These are phyloP conservation scores for Cygnus atratus DNA, from an alignment of 2,113 vertebrate species.

Conservation along the genomic window DNA sequence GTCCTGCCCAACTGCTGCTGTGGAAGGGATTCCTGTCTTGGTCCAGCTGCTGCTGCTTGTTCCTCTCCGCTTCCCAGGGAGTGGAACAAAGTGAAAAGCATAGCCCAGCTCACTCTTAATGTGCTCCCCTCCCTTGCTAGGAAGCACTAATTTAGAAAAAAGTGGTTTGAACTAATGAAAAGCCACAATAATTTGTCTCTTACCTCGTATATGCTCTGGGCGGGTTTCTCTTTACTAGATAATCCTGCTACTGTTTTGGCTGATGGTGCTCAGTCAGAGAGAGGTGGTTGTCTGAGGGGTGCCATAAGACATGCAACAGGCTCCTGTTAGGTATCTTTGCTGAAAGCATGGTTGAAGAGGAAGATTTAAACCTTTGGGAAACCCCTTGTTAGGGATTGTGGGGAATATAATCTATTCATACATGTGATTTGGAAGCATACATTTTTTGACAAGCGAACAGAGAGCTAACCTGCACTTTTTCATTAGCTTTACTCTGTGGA, in stretches of 20 bases:
- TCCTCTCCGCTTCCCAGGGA: neutral
- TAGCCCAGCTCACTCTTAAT: rapidly evolving
- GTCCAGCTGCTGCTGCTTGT: rapidly evolving
- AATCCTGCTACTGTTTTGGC: neutral
- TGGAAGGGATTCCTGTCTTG: rapidly evolving
- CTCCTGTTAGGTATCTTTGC: neutral
- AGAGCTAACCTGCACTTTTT: neutral
- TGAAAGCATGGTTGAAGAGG: neutral
- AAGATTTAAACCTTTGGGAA: neutral
- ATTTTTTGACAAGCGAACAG: neutral
- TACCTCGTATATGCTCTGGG: neutral
- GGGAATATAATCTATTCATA: neutral
- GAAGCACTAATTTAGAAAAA: neutral
- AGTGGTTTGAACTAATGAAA: neutral
- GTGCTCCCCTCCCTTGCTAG: neutral
- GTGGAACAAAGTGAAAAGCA: neutral
- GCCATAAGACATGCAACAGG: neutral
- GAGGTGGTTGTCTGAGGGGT: neutral
- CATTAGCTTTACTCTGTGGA: neutral
- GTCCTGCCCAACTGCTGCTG: neutral
- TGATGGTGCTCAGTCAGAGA: neutral
- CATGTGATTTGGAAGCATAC: neutral
- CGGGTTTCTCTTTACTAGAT: neutral
- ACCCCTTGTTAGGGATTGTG: neutral
- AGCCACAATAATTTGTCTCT: neutral